Evolutionary conservation across 1,140 invertebrate species (phyloP).

Genomic region (Zaprionus capensis): DNA sequence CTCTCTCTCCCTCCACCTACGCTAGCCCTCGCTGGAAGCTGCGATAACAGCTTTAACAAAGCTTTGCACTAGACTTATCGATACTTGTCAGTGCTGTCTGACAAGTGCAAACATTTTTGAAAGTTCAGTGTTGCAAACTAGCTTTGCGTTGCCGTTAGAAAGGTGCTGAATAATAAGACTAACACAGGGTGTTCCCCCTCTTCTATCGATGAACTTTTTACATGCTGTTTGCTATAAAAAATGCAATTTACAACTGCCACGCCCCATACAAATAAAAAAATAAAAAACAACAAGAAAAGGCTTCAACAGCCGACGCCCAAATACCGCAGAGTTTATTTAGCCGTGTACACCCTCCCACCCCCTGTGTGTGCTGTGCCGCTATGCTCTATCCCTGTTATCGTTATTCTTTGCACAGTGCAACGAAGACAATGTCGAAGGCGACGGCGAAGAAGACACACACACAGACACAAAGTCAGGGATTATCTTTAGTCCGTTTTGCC

Average conservation of each 20-base stretch:
- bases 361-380: not conserved
- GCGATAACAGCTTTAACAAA: conserved; percentile 19
- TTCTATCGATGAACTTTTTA: not conserved
- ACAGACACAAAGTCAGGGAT: conserved; percentile 28
- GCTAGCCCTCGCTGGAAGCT: conserved; percentile 8
- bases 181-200: no score
- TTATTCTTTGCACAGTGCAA: conserved; percentile 45
- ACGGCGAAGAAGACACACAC: conserved; percentile 22
- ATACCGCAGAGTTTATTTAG: conserved; percentile 24
- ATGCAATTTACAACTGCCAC: conserved; percentile 26
- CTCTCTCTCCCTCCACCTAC: not conserved
- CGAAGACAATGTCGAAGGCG: conserved; percentile 37
- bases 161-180: no score
- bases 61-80: conserved; percentile 10
- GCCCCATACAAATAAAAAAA: not conserved
- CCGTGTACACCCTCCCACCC: not conserved
- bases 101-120: not conserved
- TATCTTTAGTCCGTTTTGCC: conserved; percentile 37
- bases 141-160: not conserved
- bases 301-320: conserved; percentile 43
- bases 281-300: not conserved
- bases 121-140: not conserved
- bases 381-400: conserved; percentile 17
- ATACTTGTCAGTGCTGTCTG: conserved; percentile 15
- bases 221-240: not conserved